Evolutionary conservation across 2,797 vertebrate species (phyloP), one percentile per base, ranked within the genome.

Genomic region (Pristis pectinata): DNA sequence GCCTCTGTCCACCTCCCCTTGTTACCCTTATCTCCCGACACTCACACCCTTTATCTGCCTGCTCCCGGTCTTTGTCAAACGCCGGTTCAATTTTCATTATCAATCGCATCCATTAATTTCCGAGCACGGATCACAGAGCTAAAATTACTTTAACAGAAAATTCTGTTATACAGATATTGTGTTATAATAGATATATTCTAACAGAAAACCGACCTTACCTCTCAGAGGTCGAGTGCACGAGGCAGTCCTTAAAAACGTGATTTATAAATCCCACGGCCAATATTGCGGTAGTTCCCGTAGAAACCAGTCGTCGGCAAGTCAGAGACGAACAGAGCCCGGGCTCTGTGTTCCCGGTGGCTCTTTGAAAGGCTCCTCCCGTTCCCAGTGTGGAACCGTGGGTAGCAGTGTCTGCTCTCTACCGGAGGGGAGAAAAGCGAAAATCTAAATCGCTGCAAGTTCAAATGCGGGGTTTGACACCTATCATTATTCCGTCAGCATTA

Each of bases 401-500:
- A 94, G 94, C 95, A 95, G 96, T 95, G 96, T 96, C 96, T 96
- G 96, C 96, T 89, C 95, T 95, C 95, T 95, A 95, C 95, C 95
- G 59, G 79, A 34, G 93, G 95, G 95, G 96, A 96, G 96, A 95
- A 96, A 96, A 96, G 95, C 96, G 96, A 95, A 96, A 96, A 97
- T 97, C 96, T 96, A 96, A 96, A 97, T 96, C 97, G 97, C 97
- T 97, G 97, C 97, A 98, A 98, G 97, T 98, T 98, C 97, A 98
- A 98, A 97, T 98, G 97, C 97, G 97, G 97, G 96, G 96, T 97
- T 96, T 96, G 97, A 98, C 97, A 97, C 98, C 97, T 97, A 97
- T 98, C 97, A 97, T 98, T 98, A 98, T 98, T 98, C 98, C 97
- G 97, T 97, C 97, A 97, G 97, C 96, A 95, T 96, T 96, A 95